These are phyloP conservation scores for Capitella teleta DNA, from an alignment of 1,140 invertebrate species.

Conservation along the genomic window DNA sequence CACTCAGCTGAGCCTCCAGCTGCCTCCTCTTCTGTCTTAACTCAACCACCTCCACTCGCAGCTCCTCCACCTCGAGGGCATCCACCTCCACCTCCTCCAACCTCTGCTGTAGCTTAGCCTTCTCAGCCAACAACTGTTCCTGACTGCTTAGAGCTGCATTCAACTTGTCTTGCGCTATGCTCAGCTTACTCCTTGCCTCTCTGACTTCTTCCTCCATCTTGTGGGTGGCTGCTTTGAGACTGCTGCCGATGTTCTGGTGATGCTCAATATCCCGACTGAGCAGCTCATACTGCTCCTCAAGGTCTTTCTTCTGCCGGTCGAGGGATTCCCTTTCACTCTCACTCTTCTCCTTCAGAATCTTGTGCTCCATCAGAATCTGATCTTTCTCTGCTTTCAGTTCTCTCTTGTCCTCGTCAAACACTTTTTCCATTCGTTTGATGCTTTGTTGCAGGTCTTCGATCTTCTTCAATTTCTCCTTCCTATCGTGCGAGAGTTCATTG, in stretches of 20 bases:
- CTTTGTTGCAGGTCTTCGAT: neutral
- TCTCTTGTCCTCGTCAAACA: neutral
- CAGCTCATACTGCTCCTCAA: conserved; percentile 50
- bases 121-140: conserved; percentile 5
- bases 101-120: conserved; percentile 14
- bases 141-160: conserved; percentile 15
- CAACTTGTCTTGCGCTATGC: conserved; percentile 1
- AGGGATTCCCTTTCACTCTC: conserved; percentile 13
- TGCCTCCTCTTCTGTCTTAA: conserved; percentile 22
- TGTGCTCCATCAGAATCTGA: neutral
- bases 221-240: conserved; percentile 33
- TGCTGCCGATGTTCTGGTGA: conserved; percentile 47
- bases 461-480: no score
- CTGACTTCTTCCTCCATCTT: conserved; percentile 48
- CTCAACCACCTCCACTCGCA: neutral
- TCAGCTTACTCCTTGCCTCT: conserved; percentile 2
- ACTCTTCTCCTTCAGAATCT: no score
- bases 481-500: no score
- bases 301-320: conserved; percentile 20
- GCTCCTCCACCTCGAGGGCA: neutral
- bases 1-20: conserved; percentile 4
- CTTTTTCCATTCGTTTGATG: neutral
- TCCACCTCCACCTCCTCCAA: conserved; percentile 16
- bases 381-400: neutral
- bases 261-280: conserved; percentile 66